Percentiles rank a stretch among this genome's conserved stretches.
phyloP scores from a whole-genome alignment of 2,113 vertebrate species.

The Pelecanus crispus region DNA sequence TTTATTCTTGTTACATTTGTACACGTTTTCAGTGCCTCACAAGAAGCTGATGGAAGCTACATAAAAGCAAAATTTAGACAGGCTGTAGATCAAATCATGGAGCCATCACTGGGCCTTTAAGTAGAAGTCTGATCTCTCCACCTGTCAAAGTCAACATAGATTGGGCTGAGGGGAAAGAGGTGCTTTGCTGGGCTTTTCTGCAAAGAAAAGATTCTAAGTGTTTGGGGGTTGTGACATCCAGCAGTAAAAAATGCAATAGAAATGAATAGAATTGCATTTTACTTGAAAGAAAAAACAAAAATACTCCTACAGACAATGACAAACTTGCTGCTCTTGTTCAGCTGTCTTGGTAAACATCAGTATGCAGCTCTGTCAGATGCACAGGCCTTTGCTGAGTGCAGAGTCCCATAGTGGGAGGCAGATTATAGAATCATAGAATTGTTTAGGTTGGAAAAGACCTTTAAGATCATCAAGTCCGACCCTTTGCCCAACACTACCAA shows the following conservation, averaged over 20 bases:
- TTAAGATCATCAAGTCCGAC: no score
- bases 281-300: not conserved
- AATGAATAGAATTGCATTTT: fast-evolving
- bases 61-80: not conserved
- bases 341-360: not conserved
- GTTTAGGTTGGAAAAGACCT: no score
- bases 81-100: not conserved
- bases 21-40: not conserved
- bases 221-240: not conserved
- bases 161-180: no score
- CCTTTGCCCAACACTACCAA: no score
- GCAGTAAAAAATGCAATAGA: not conserved
- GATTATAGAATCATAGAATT: no score
- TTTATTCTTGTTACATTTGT: not conserved
- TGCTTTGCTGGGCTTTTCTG: not conserved
- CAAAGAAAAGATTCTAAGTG: not conserved
- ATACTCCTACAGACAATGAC: not conserved
- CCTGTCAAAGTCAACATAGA: not conserved
- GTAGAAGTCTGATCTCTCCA: not conserved
- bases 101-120: not conserved
- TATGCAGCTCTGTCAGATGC: not conserved
- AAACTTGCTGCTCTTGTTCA: not conserved
- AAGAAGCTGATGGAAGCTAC: not conserved
- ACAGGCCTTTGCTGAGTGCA: not conserved
- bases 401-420: not conserved